Base-by-base conservation (phyloP, 2,888 invertebrate species). In the Prosopocoilus inquinatus region DNA sequence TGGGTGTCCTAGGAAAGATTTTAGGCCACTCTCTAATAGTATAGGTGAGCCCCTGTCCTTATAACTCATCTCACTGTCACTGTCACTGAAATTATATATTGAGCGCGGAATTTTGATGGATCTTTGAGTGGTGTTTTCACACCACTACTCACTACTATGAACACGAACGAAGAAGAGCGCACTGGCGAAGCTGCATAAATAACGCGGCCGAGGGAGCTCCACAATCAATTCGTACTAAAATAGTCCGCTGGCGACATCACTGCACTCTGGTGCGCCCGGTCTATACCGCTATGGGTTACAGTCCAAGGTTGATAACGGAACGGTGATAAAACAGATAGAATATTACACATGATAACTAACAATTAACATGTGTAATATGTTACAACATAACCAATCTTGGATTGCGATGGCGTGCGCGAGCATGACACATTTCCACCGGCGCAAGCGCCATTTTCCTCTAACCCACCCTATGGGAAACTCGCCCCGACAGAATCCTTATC, bases 21-120 rank as follows among this genome's bases (percentile, higher is more conserved):
- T 90, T 78, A 88, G 84, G 81, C 90, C 90, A 82, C 88, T 89
- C 84, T 91, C 90, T 82, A 90, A 86, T 80, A 91, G 86, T 84
- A 89, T 90, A 80, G 90, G 90, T 82, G 90, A 91, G 70, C 72
- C 74, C 82, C 89, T 88, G 84, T 90, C 90, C 85, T 90, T 90
- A 85, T 90, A 90, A 83, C 90, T 90, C 91, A 91, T 91, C 84
- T 85, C 87, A 86, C 83, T 82, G 66, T 76, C 76, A 76, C 76
- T 76, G 65, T 77, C 76, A 76, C 76, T 76, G 57, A 76, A 76
- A 72, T 74, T 75, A 67, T 74, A 75, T 70, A 75, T 65, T 70
- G 74, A 73, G 69, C 76, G 76, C 73, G 76, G 76, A 76, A 77
- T 77, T 73, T 76, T 76, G 76, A 70, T 71, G 73, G 73, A 67